Percentiles rank a stretch among this genome's conserved stretches.
phyloP scores from a whole-genome alignment of 2,113 vertebrate species.

The Perccottus glenii region DNA sequence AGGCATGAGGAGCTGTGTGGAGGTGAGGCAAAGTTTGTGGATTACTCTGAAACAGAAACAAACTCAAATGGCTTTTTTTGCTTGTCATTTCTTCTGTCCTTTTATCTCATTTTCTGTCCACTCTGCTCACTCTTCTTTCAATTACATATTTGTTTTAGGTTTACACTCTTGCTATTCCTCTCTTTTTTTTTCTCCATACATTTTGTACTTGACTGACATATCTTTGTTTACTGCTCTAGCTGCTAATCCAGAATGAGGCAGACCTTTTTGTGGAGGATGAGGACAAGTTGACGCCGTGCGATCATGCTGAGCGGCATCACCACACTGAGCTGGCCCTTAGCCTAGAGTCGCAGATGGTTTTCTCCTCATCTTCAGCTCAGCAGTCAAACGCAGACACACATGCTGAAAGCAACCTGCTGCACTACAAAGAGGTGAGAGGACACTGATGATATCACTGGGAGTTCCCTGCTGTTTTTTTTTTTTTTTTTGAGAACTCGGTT shows the following conservation, averaged over 20 bases:
- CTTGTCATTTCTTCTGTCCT: neutral
- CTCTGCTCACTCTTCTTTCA: neutral
- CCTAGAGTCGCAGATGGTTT: slow-evolving; percentile 79
- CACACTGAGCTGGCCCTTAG: slow-evolving; percentile 78
- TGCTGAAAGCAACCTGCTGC: slow-evolving; percentile 62
- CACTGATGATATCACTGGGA: slow-evolving; percentile 20
- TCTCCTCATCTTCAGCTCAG: slow-evolving; percentile 68
- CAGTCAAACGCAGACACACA: slow-evolving; percentile 62
- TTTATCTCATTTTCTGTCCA: neutral
- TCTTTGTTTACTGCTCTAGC: slow-evolving; percentile 29
- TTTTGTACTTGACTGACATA: slow-evolving; percentile 1
- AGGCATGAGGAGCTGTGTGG: slow-evolving; percentile 76
- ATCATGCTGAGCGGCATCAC: slow-evolving; percentile 74
- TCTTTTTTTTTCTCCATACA: neutral
- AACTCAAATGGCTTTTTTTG: neutral
- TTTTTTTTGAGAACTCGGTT: slow-evolving; percentile 23
- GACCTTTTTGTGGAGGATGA: slow-evolving; percentile 77
- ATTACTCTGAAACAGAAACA: neutral
- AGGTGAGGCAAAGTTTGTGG: slow-evolving; percentile 65
- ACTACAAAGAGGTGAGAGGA: slow-evolving; percentile 69
- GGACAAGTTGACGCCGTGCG: slow-evolving; percentile 74
- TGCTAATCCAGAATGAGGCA: slow-evolving; percentile 73
- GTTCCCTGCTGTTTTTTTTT: slow-evolving; percentile 18
- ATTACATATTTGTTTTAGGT: neutral
- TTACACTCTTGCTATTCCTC: slow-evolving; percentile 16